Conservation (phyloP, 92 coral and sea anemone species). For the Umimayanthus kanabou region DNA sequence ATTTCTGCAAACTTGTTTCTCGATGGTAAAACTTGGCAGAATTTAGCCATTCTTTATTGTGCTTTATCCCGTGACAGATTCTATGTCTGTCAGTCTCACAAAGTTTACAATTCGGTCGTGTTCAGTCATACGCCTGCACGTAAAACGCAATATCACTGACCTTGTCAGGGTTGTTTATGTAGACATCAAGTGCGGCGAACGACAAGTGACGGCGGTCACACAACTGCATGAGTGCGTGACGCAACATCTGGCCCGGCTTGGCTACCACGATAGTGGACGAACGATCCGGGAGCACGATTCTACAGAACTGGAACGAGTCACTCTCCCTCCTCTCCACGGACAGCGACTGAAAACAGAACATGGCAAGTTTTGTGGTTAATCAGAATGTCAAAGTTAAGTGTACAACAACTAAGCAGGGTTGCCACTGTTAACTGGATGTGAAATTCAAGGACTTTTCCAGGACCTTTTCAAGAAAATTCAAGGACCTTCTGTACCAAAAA, state of each 20-base stretch:
- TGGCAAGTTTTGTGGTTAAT: not conserved
- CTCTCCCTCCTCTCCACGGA: conserved; percentile 71
- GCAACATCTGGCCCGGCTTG: conserved; percentile 85
- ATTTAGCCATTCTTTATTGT: too few species aligned
- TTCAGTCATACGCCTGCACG: too few species aligned
- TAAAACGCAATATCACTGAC: not conserved
- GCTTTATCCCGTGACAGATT: too few species aligned
- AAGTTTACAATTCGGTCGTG: too few species aligned
- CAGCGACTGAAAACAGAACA: conserved; percentile 62
- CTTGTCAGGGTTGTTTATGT: conserved; percentile 73
- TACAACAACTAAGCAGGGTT: too few species aligned
- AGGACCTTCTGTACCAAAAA: too few species aligned
- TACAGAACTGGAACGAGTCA: conserved; percentile 85
- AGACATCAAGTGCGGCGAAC: conserved; percentile 82
- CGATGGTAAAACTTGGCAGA: too few species aligned
- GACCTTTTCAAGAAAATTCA: too few species aligned
- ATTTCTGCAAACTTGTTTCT: too few species aligned
- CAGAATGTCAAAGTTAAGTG: not conserved
- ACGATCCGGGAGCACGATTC: conserved; percentile 85
- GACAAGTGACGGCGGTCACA: conserved; percentile 90
- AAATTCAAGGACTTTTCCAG: too few species aligned
- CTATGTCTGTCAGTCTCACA: too few species aligned
- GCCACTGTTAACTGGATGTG: too few species aligned
- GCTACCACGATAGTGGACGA: conserved; percentile 85
- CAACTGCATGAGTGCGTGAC: conserved; percentile 78